Conservation (phyloP, 2,797 vertebrate genomes). For the Syndactyla subalaris region DNA sequence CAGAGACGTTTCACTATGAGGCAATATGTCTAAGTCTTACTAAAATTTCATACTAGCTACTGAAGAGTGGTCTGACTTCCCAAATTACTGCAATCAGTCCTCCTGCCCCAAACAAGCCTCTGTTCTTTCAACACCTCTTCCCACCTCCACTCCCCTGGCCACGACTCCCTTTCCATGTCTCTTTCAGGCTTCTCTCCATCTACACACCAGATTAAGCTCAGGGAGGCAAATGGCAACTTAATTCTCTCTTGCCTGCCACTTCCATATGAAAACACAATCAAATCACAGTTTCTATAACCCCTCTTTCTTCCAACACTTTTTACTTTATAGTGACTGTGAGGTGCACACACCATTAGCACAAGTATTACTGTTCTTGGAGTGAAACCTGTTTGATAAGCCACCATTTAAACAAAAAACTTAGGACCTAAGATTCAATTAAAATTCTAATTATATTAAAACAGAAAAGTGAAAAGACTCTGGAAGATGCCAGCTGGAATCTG, state of each 20-base stretch:
- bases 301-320: background rate
- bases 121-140: background rate
- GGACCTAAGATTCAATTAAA: background rate
- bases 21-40: rapidly evolving
- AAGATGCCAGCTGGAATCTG: background rate
- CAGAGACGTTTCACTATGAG: background rate
- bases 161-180: background rate
- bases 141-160: background rate
- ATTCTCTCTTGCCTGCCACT: background rate
- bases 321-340: background rate
- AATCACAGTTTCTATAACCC: background rate
- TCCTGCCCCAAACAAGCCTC: background rate
- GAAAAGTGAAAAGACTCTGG: background rate
- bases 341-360: background rate
- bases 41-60: background rate
- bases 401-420: background rate
- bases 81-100: background rate
- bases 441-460: background rate
- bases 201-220: background rate
- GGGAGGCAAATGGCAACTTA: background rate
- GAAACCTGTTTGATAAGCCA: background rate
- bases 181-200: background rate
- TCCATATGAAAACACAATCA: background rate
- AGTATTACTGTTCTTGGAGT: background rate
- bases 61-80: background rate